Percentiles rank a stretch among this genome's conserved stretches.
Evolutionary conservation across 2,888 invertebrate species (phyloP).

Genomic region (Cremastobaeus sp.): DNA sequence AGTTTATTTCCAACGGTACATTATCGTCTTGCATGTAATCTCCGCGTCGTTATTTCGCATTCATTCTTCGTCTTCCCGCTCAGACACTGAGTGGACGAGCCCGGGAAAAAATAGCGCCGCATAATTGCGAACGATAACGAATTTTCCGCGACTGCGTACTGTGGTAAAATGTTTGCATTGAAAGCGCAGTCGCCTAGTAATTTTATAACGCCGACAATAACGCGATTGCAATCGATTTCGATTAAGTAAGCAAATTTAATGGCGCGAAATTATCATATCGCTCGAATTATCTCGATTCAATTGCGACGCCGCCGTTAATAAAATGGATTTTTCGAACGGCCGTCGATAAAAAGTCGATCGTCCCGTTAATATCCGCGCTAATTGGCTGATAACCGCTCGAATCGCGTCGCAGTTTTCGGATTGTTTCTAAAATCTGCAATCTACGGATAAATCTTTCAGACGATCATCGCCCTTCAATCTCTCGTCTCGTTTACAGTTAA

Average conservation of each 20-base stretch:
- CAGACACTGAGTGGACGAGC: too few species aligned
- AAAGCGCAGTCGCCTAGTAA: constrained; percentile 24
- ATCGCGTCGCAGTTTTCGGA: too few species aligned
- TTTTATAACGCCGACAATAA: constrained; percentile 36
- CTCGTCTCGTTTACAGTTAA: constrained; percentile 14
- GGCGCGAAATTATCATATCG: constrained; percentile 40
- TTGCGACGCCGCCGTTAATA: constrained; percentile 8
- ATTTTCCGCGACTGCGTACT: constrained; percentile 20
- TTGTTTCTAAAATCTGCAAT: too few species aligned
- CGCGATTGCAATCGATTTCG: constrained; percentile 37
- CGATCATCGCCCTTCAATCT: constrained; percentile 40
- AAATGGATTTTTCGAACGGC: constrained; percentile 15
- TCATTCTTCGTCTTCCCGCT: background rate
- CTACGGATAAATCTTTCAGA: constrained; percentile 4
- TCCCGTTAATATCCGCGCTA: background rate
- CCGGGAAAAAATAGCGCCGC: too few species aligned
- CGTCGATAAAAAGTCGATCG: constrained; percentile 8
- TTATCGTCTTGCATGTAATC: constrained; percentile 2
- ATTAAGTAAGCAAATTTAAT: constrained; percentile 43
- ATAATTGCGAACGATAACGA: constrained; percentile 20
- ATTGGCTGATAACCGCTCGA: too few species aligned
- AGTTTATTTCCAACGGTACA: constrained; percentile 1
- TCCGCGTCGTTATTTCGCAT: background rate
- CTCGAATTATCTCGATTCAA: constrained; percentile 33
- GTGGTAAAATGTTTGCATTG: constrained; percentile 23